Evolutionary conservation across 1,140 invertebrate genomes (phyloP).

Genomic region (Drosophila ananassae): DNA sequence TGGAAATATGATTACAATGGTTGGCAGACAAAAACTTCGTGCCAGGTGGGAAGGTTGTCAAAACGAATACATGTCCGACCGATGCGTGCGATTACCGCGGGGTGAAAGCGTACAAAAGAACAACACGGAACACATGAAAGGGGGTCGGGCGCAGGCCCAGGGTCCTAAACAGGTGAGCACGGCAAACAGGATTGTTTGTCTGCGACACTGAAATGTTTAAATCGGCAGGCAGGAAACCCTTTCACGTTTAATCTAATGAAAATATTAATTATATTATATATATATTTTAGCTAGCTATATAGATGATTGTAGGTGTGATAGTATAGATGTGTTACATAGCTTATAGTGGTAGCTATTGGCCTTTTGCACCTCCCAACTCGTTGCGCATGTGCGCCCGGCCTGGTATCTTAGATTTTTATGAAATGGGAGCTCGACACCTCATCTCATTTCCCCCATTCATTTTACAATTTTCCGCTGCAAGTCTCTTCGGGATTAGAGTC

Average conservation of each 20-base stretch:
- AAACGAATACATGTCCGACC: conserved; percentile 48
- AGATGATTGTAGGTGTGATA: too few relatives aligned
- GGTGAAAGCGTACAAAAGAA: neutral
- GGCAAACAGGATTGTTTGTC: conserved; percentile 17
- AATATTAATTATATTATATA: too few relatives aligned
- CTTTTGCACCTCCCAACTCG: too few relatives aligned
- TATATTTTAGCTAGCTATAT: too few relatives aligned
- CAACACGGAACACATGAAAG: neutral
- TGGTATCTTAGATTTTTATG: too few relatives aligned
- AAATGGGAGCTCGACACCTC: too few relatives aligned
- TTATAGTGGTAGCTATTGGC: too few relatives aligned
- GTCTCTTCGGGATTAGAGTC: conserved; percentile 5
- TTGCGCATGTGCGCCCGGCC: too few relatives aligned
- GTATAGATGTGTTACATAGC: too few relatives aligned
- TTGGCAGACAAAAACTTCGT: conserved; percentile 55
- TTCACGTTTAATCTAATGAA: too few relatives aligned
- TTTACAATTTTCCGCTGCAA: neutral
- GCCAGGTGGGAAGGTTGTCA: conserved; percentile 62
- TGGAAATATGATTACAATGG: conserved; percentile 74
- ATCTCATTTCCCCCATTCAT: neutral
- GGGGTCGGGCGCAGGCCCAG: too few relatives aligned
- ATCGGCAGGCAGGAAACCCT: neutral
- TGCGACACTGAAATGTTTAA: conserved; percentile 33
- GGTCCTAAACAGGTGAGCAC: conserved; percentile 3
- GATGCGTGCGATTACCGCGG: conserved; percentile 33